Conservation (phyloP, 2,888 invertebrate species). For the Dioctria linearis region DNA sequence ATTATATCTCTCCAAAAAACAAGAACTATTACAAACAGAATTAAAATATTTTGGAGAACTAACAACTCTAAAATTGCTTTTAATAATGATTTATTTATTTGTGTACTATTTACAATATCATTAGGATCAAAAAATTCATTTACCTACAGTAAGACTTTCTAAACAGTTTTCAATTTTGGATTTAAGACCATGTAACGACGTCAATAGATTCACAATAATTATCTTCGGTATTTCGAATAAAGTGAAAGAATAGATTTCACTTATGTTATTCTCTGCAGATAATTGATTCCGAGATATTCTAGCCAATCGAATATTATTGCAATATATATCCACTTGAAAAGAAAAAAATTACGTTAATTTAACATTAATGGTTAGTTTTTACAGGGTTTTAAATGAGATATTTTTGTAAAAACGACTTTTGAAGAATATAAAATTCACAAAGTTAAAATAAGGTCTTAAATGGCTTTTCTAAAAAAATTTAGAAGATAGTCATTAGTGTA, state of each 20-base stretch:
- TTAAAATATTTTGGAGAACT: no score
- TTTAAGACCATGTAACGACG: neutral
- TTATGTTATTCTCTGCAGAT: neutral
- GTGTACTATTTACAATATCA: no score
- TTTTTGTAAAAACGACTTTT: no score
- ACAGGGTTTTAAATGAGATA: no score
- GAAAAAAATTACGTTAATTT: neutral
- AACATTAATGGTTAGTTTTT: neutral
- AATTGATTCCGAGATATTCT: conserved; percentile 15
- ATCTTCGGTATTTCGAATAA: conserved; percentile 10
- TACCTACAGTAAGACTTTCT: neutral
- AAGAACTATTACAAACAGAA: no score
- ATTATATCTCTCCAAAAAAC: neutral
- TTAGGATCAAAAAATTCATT: no score
- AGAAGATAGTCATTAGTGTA: no score
- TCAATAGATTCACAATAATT: neutral
- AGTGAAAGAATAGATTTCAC: neutral
- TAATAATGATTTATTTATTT: no score
- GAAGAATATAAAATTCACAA: no score
- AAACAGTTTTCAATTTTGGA: conserved; percentile 7
- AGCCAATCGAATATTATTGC: conserved; percentile 5
- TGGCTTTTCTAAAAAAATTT: no score
- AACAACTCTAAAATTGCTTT: no score
- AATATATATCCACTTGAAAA: conserved; percentile 43
- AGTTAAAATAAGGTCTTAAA: no score